These are phyloP conservation scores for Drosophila tani DNA, from an alignment of 1,140 invertebrate genomes.

Conservation along the genomic window DNA sequence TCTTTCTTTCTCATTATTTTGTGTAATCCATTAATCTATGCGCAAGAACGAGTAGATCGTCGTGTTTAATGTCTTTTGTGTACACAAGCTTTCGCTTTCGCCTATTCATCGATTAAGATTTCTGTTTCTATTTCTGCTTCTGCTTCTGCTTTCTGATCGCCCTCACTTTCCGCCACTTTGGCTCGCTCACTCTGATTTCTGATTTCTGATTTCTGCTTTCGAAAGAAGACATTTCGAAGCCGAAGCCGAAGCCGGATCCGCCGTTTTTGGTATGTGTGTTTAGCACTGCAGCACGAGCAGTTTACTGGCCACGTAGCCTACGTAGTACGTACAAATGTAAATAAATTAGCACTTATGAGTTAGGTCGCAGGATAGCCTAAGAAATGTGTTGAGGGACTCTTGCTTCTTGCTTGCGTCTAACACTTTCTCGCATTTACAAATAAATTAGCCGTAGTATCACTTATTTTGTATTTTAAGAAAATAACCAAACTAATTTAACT, in stretches of 20 bases:
- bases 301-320: constrained; percentile 49
- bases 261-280: constrained; percentile 50
- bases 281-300: constrained; percentile 45
- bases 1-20: constrained; percentile 57
- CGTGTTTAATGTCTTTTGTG: constrained; percentile 74
- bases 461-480: constrained; percentile 81
- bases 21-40: constrained; percentile 69
- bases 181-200: constrained; percentile 29
- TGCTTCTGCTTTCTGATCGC: constrained; percentile 31
- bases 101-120: constrained; percentile 39
- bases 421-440: constrained; percentile 66
- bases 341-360: constrained; percentile 79
- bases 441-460: constrained; percentile 83
- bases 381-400: constrained; percentile 54
- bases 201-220: constrained; percentile 20
- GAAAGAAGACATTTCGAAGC: constrained; percentile 15
- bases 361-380: constrained; percentile 66
- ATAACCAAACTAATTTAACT: constrained; percentile 80
- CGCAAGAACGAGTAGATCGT: constrained; percentile 75
- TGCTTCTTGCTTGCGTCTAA: constrained; percentile 24
- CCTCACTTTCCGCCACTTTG: constrained; percentile 21
- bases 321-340: constrained; percentile 57
- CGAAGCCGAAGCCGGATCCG: constrained; percentile 31
- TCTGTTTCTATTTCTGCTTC: constrained; percentile 30
- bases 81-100: constrained; percentile 73